Conservation (phyloP, 2,113 vertebrate genomes). For the Rhineura floridana region DNA sequence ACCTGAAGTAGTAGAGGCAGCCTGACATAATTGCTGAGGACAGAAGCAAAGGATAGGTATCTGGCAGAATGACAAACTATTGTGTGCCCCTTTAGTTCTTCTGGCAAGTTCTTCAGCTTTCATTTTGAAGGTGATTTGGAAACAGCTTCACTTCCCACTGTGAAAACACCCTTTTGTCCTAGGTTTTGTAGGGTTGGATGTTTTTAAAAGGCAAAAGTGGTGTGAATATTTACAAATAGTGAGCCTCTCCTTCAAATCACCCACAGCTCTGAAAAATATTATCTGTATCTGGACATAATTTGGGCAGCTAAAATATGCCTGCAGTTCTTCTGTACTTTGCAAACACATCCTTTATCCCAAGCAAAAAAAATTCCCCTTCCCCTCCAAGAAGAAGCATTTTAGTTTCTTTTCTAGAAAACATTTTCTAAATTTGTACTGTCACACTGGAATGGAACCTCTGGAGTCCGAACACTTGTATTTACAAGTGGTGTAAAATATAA, state of each 20-base stretch:
- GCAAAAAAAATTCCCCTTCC: neutral
- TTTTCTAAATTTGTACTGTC: neutral
- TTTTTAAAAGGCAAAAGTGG: neutral
- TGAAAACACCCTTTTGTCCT: too few species aligned
- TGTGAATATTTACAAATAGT: neutral
- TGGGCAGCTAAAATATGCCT: neutral
- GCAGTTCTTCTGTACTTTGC: conserved; percentile 14
- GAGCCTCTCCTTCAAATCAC: neutral
- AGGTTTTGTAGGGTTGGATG: neutral
- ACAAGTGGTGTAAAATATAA: neutral
- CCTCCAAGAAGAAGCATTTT: too few species aligned
- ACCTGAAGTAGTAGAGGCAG: neutral
- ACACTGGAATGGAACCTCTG: neutral
- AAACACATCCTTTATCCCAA: neutral
- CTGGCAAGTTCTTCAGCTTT: neutral
- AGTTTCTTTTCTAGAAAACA: neutral
- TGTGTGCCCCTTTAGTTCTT: too few species aligned
- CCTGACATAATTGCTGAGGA: neutral
- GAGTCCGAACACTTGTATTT: neutral
- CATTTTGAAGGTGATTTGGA: neutral
- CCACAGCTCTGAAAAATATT: neutral
- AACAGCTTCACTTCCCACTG: neutral
- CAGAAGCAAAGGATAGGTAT: neutral
- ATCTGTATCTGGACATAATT: neutral
- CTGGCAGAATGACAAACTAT: neutral